A percentile compares a stretch with the other conserved stretches of the same genome.
These are phyloP conservation scores for Tetanocera ferruginea DNA, from an alignment of 2,888 invertebrate genomes.

Conservation along the genomic window DNA sequence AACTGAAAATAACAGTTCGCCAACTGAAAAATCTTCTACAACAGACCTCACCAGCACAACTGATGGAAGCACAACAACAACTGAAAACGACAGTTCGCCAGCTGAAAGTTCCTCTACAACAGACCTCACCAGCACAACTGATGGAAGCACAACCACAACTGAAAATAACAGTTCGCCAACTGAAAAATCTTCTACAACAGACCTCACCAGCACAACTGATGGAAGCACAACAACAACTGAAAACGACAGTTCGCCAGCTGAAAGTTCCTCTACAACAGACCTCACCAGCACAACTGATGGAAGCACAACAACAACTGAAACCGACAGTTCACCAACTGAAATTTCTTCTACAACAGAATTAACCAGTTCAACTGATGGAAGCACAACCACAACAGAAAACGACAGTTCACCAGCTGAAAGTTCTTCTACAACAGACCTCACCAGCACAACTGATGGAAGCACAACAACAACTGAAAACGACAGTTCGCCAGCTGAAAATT, in stretches of 20 bases:
- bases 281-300: not conserved
- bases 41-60: not conserved
- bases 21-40: not conserved
- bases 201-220: not conserved
- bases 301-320: not conserved
- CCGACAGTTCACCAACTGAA: not conserved
- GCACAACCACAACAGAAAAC: not conserved
- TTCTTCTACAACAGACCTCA: not conserved
- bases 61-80: not conserved
- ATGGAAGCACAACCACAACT: too few relatives aligned
- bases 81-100: not conserved
- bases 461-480: not conserved
- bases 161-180: not conserved
- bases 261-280: not conserved
- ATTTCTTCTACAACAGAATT: not conserved
- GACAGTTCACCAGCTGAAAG: too few relatives aligned
- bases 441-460: not conserved
- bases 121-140: too few relatives aligned
- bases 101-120: not conserved
- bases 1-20: too few relatives aligned
- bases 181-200: not conserved
- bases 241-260: not conserved
- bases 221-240: not conserved
- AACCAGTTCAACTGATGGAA: not conserved
- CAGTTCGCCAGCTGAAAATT: not conserved